These are phyloP conservation scores for Adineta ricciae DNA, from an alignment of 2,888 invertebrate species.

Conservation along the genomic window DNA sequence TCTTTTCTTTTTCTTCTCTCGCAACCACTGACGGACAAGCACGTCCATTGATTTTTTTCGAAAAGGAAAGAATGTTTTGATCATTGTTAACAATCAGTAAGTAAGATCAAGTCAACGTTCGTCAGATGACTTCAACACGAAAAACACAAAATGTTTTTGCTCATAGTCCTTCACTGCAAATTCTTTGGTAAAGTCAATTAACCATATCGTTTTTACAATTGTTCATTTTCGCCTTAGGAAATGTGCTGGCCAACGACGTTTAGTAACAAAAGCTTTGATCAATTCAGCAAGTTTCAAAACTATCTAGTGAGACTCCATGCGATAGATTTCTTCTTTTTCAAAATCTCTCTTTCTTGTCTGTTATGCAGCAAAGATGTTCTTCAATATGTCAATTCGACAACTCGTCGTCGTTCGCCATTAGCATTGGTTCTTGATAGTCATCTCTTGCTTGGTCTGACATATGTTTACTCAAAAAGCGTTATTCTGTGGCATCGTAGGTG, in stretches of 20 bases:
- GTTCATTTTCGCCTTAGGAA: neutral
- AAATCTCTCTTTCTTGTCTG: too few relatives aligned
- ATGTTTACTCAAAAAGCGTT: neutral
- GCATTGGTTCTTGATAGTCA: constrained; percentile 12
- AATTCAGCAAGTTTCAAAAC: neutral
- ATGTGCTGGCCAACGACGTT: constrained; percentile 8
- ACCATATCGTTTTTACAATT: neutral
- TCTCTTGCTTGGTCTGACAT: neutral
- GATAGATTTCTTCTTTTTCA: too few relatives aligned
- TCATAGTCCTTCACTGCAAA: neutral
- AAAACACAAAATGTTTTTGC: neutral
- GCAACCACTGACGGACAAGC: too few relatives aligned
- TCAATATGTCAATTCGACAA: neutral
- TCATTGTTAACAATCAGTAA: neutral
- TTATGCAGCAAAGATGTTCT: neutral
- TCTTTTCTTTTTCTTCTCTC: too few relatives aligned
- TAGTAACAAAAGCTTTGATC: neutral
- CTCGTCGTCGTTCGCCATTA: constrained; percentile 10
- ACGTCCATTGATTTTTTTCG: neutral
- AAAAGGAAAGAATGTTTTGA: neutral
- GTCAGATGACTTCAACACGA: neutral
- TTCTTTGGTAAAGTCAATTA: neutral
- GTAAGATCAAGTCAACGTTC: neutral
- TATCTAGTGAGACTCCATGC: neutral
- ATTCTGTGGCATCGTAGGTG: neutral